Evolutionary conservation across 2,797 vertebrate genomes (phyloP).

Genomic region (Gobio occitaniae): DNA sequence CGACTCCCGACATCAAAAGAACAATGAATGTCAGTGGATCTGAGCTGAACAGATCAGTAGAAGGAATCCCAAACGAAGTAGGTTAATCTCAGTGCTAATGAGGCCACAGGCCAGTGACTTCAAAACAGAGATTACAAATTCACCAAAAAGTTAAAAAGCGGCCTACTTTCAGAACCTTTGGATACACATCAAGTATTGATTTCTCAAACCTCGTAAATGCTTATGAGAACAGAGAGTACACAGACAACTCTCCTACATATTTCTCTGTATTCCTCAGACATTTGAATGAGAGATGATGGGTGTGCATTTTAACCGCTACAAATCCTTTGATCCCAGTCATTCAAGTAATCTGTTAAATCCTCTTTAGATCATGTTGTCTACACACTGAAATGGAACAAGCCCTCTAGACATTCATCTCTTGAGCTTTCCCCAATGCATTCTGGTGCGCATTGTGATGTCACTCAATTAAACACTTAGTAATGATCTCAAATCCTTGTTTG

Average conservation of each 20-base stretch:
- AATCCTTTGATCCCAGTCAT: slow-evolving; percentile 34
- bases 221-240: background rate
- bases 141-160: slow-evolving; percentile 24
- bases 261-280: background rate
- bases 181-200: background rate
- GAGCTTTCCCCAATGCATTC: slow-evolving; percentile 1
- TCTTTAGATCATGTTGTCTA: slow-evolving; percentile 47
- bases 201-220: background rate
- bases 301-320: slow-evolving; percentile 19
- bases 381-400: slow-evolving; percentile 32
- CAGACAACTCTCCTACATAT: background rate
- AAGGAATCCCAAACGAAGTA: slow-evolving; percentile 19
- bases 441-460: background rate
- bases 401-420: slow-evolving; percentile 22
- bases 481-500: slow-evolving; percentile 1
- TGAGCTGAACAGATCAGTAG: slow-evolving; percentile 10
- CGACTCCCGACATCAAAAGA: background rate
- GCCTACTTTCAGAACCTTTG: background rate
- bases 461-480: background rate
- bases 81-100: slow-evolving; percentile 44
- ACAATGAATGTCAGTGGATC: slow-evolving; percentile 4
- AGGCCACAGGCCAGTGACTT: slow-evolving; percentile 25
- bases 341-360: slow-evolving; percentile 45
- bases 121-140: slow-evolving; percentile 8
- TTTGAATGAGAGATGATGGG: background rate